Conservation (phyloP, 1,140 invertebrate genomes). For the Lethrus apterus region DNA sequence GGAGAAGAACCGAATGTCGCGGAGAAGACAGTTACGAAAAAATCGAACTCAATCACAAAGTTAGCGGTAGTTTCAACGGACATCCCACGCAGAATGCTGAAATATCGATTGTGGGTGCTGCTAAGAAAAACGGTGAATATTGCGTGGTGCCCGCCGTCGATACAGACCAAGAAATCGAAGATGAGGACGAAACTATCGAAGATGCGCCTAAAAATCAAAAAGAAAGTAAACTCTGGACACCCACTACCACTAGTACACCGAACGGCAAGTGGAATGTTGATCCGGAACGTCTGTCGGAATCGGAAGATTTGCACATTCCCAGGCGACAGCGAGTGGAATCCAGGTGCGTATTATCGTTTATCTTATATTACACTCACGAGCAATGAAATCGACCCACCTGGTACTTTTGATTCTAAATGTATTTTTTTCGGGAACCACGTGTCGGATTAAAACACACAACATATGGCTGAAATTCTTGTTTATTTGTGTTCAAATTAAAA, state of each 20-base stretch:
- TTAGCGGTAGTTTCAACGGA: slow-evolving; percentile 26
- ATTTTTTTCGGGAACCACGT: no score
- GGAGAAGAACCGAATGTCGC: slow-evolving; percentile 35
- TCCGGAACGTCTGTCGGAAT: slow-evolving; percentile 18
- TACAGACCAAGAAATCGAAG: slow-evolving; percentile 42
- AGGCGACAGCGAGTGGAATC: no score
- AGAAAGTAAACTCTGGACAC: slow-evolving; percentile 39
- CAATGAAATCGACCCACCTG: no score
- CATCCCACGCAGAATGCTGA: slow-evolving; percentile 21
- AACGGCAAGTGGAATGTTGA: slow-evolving; percentile 20
- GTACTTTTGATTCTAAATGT: no score
- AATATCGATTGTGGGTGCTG: slow-evolving; percentile 38
- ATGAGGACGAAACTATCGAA: slow-evolving; percentile 47
- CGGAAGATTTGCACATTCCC: slow-evolving; percentile 32
- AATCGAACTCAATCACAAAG: slow-evolving; percentile 60
- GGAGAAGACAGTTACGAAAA: slow-evolving; percentile 64
- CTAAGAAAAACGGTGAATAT: slow-evolving; percentile 57
- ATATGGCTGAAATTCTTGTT: no score
- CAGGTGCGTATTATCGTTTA: no score
- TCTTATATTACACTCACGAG: no score
- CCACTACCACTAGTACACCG: no score
- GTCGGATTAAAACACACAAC: no score
- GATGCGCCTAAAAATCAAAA: slow-evolving; percentile 35
- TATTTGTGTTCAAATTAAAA: no score
- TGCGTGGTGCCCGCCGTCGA: slow-evolving; percentile 60